A percentile compares a stretch with the other conserved stretches of the same genome.
phyloP scores from a whole-genome alignment of 2,888 invertebrate genomes.

The Entomobrya proxima region DNA sequence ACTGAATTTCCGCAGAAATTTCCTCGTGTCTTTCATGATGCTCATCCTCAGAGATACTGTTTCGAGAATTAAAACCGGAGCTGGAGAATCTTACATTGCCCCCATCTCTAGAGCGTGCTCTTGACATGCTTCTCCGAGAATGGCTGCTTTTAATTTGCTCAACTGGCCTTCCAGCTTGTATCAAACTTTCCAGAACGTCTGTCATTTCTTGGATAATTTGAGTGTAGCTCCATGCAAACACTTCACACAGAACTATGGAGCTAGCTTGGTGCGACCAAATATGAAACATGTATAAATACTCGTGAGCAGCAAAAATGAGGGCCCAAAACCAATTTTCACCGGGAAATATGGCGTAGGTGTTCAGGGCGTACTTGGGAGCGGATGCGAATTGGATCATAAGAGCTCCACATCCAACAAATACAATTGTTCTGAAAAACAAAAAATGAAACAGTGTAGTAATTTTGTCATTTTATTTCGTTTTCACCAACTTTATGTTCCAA shows the following conservation, averaged over 20 bases:
- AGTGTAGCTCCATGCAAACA: conserved; percentile 61
- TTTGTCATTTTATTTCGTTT: too few species aligned
- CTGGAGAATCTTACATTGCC: not conserved
- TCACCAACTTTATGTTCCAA: not conserved
- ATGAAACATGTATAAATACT: conserved; percentile 64
- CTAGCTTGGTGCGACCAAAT: conserved; percentile 65
- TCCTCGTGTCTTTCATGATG: conserved; percentile 13
- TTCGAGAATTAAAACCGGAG: not conserved
- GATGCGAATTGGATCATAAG: conserved; percentile 56
- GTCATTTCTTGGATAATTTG: conserved; percentile 63
- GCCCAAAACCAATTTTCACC: conserved; percentile 36
- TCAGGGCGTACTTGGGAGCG: conserved; percentile 60
- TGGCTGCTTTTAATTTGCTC: not conserved
- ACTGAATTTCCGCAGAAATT: not conserved
- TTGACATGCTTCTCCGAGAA: not conserved
- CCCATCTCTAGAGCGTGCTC: not conserved
- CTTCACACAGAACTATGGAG: conserved; percentile 65
- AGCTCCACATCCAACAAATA: conserved; percentile 36
- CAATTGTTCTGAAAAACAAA: too few species aligned
- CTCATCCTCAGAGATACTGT: not conserved
- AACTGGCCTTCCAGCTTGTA: not conserved
- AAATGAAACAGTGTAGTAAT: too few species aligned
- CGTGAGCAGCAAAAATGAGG: conserved; percentile 52
- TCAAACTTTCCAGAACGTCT: conserved; percentile 26
- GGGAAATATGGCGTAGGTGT: conserved; percentile 57